Evolutionary conservation across 2,888 invertebrate species (phyloP), one percentile per base, ranked within the genome.

Genomic region (Archaeoteleia sp.): DNA sequence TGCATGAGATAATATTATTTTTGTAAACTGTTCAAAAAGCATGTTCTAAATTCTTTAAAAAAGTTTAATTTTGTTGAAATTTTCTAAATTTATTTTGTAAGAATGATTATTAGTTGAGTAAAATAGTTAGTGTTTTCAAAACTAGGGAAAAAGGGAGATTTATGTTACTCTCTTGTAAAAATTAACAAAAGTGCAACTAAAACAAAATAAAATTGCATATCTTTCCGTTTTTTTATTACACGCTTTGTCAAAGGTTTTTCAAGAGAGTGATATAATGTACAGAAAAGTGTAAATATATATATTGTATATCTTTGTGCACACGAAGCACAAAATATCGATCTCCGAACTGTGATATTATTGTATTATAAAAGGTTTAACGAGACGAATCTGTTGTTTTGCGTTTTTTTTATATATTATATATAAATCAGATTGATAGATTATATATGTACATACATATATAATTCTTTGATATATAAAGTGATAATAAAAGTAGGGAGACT

Each of bases 281-380:
- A 69, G 32, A 35, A 42, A 63, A 63, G 57, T 74, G 76, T 72
- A 71, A 55, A 70, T 71, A 69, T 43, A 51, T 61, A 51, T 67
- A 51, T 58, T 55, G 46, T 66, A 30, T 45, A 60, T 43, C 34
- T 68, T 66, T 74, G 72, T 75, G 70, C 70, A 70, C 65, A 70
- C 75, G 67, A 73, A 73, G 73, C 72, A 75, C 77, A 79, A 78
- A 76, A 75, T 79, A 78, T 79, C 82, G 84, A 85, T 85, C 85
- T 85, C 84, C 76, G 74, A 83, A 84, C 85, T 85, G 85, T 85
- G 85, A 85, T 85, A 85, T 82, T 83, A 82, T 81, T 82, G 75
- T 83, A 80, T 82, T 80, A 80, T 84, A 81, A 79, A 79, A 82
- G 77, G 76, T 79, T 80, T 79, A 79, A 75, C 71, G 69, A 74